Percentiles rank a stretch among this genome's conserved stretches.
Evolutionary conservation across 53 echinoderm and acorn worm genomes (phyloP).

Genomic region (Echinometra lucunter): DNA sequence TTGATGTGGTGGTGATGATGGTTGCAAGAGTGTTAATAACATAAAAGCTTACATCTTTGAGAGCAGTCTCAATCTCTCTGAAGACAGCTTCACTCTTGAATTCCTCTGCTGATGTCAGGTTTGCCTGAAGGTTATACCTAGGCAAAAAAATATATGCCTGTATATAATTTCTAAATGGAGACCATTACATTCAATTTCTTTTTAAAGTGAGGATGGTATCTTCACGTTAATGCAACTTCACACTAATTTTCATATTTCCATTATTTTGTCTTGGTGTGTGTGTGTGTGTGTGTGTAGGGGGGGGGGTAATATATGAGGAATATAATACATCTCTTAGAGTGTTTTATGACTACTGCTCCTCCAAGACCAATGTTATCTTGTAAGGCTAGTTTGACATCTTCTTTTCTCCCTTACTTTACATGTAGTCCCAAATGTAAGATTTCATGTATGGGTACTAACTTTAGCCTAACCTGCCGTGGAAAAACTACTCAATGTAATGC

Average conservation of each 20-base stretch:
- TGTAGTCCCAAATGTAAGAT: background rate
- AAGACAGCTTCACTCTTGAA: slow-evolving; percentile 86
- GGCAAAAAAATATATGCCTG: background rate
- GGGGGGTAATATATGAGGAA: too few relatives aligned
- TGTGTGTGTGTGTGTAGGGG: too few relatives aligned
- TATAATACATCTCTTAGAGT: too few relatives aligned
- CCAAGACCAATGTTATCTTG: slow-evolving; percentile 97
- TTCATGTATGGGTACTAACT: background rate
- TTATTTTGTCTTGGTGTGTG: too few relatives aligned
- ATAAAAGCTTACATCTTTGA: slow-evolving; percentile 72
- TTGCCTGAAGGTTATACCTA: slow-evolving; percentile 76
- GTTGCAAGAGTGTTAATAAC: too few relatives aligned
- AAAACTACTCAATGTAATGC: slow-evolving; percentile 81
- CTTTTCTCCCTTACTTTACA: background rate
- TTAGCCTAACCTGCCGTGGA: slow-evolving; percentile 61
- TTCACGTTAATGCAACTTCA: too few relatives aligned
- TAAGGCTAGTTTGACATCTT: slow-evolving; percentile 88
- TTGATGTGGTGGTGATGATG: too few relatives aligned
- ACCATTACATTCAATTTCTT: too few relatives aligned
- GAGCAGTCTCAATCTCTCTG: slow-evolving; percentile 77
- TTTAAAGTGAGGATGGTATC: too few relatives aligned
- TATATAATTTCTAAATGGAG: too few relatives aligned
- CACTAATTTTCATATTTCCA: too few relatives aligned
- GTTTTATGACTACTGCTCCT: slow-evolving; percentile 92
- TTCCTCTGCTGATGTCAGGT: slow-evolving; percentile 73